Base-by-base conservation (phyloP, 2,113 vertebrate species). In the Pseudopipra pipra region DNA sequence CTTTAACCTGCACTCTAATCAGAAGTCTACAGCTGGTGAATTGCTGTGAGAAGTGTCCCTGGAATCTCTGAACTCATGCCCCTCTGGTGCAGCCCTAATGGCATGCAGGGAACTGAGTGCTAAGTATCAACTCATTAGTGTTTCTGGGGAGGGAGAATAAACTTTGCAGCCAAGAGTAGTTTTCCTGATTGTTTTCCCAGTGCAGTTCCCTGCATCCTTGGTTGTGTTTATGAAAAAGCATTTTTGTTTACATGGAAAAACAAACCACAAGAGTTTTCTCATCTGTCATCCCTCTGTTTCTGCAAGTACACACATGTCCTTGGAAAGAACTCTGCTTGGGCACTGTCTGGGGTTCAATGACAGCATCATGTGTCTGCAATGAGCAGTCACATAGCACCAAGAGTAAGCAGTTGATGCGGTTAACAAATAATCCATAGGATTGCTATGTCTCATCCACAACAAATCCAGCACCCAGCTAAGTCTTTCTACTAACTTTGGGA, bases 171-270 rank as follows among this genome's bases (percentile, higher is more conserved):
- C 96, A 94, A 92, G 86, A 67, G 56, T 17, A 89, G 85, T 92
- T 95, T 91, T 70, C 87, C 54, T 90, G 63, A 82, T 80, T 95
- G 59, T 92, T 96, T 96, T 89, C 70, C 80, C 76, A 91, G 30
- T 65, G 87, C 25, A 93, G 54, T 55, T 70, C 85, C 68, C 56
- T 52, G 73, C 72, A 84, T 78, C 85, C 59, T 88, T 72, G 54
- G 74, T 46, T 25, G 41, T 88, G 89, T 90, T 96, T 96, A 91
- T 76, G 77, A 79, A 81, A 80, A 96, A 70, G 13, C 78, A 87
- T 86, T 87, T 97, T 87, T 91, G 85, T 96, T 95, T 95, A 91
- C 46, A 63, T 49, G 54, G 67, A 79, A 87, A 95, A 97, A 94
- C 72, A 95, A 96, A 89, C 92, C 63, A 67, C 89, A 84, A 39